phyloP scores from a whole-genome alignment of 30 jellyfish, hydroid and myxozoan genomes.

The Aurelia aurita region DNA sequence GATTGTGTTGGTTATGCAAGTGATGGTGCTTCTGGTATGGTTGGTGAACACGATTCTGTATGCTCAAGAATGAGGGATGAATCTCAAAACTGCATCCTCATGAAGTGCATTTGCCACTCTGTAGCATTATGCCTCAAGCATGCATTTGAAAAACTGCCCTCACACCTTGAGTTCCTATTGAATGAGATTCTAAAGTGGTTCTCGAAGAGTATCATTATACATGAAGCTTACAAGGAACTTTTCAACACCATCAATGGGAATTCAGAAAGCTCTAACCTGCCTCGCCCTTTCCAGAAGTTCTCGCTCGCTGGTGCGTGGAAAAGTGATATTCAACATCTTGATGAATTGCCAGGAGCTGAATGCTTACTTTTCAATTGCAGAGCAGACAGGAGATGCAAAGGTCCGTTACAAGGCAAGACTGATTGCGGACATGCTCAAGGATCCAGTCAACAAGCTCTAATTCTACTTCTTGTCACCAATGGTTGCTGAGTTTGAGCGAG shows the following conservation, averaged over 20 bases:
- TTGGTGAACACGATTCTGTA: conserved; percentile 61
- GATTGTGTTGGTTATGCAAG: conserved; percentile 40
- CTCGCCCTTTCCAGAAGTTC: conserved; percentile 72
- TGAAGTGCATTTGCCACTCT: conserved; percentile 82
- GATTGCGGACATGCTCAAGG: conserved; percentile 36
- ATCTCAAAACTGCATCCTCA: conserved; percentile 69
- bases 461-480: conserved; percentile 54
- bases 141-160: conserved; percentile 70
- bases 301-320: conserved; percentile 80
- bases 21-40: conserved; percentile 68
- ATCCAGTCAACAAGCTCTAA: conserved; percentile 30
- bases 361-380: conserved; percentile 68
- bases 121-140: conserved; percentile 69
- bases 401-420: conserved; percentile 65
- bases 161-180: conserved; percentile 53
- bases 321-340: conserved; percentile 50
- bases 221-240: conserved; percentile 67
- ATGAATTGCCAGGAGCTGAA: conserved; percentile 71
- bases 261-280: conserved; percentile 59
- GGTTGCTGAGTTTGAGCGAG: conserved; percentile 60
- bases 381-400: conserved; percentile 32
- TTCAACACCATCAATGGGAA: conserved; percentile 47
- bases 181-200: conserved; percentile 70
- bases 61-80: conserved; percentile 57
- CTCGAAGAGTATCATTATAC: conserved; percentile 46